Evolutionary conservation across 2,113 vertebrate species (phyloP).

Genomic region (Pleuronectes platessa): DNA sequence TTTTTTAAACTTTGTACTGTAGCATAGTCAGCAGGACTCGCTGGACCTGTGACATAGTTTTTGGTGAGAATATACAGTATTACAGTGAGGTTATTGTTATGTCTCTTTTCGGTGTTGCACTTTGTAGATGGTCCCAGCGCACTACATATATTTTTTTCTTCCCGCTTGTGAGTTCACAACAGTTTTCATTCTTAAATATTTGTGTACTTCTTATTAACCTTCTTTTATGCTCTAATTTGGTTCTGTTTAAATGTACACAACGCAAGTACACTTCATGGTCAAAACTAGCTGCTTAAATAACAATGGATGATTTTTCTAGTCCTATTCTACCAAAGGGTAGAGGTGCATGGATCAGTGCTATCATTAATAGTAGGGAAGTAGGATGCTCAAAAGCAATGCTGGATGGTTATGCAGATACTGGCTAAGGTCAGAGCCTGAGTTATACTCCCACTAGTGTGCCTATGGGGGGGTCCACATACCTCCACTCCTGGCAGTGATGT

Average conservation of each 20-base stretch:
- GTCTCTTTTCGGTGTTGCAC: too few species aligned
- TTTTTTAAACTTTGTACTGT: too few species aligned
- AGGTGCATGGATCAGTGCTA: neutral
- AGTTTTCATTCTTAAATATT: neutral
- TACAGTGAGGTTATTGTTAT: too few species aligned
- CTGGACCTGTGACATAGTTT: too few species aligned
- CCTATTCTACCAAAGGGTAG: neutral
- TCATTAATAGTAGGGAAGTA: neutral
- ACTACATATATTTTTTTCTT: too few species aligned
- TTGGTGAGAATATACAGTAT: too few species aligned
- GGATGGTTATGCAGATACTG: neutral
- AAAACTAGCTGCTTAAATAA: rapidly evolving
- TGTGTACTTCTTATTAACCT: neutral
- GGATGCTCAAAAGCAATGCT: neutral
- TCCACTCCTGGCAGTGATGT: neutral
- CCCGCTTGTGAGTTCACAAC: neutral
- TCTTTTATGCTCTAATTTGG: neutral
- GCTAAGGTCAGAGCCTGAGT: neutral
- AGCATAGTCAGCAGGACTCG: too few species aligned
- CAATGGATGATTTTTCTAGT: too few species aligned
- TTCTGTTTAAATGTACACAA: neutral
- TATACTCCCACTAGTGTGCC: neutral
- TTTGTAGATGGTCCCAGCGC: too few species aligned
- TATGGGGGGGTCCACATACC: neutral
- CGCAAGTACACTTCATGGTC: neutral